Conservation (phyloP, 2,113 vertebrate species). For the Platysternon megacephalum region DNA sequence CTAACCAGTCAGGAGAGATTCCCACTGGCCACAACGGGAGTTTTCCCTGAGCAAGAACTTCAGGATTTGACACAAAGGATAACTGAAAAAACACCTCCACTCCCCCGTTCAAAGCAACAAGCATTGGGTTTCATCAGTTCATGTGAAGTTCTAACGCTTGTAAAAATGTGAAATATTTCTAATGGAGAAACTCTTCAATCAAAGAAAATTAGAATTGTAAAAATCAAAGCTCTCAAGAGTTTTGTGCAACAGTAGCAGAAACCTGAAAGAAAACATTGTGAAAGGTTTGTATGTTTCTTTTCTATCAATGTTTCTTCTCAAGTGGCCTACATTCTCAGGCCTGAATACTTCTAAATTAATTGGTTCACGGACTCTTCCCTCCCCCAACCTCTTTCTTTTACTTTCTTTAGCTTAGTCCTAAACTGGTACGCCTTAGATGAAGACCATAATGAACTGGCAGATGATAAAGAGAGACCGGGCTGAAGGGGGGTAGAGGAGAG, state of each 20-base stretch:
- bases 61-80: background rate
- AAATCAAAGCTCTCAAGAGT: slow-evolving; percentile 60
- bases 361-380: slow-evolving; percentile 77
- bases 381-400: slow-evolving; percentile 32
- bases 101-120: background rate
- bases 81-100: background rate
- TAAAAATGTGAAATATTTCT: slow-evolving; percentile 32
- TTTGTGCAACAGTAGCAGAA: slow-evolving; percentile 66
- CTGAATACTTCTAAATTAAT: slow-evolving; percentile 84
- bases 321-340: slow-evolving; percentile 68
- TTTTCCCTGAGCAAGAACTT: background rate
- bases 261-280: slow-evolving; percentile 68
- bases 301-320: slow-evolving; percentile 53
- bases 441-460: slow-evolving; percentile 78
- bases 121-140: slow-evolving; percentile 27
- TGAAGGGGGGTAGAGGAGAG: slow-evolving; percentile 44
- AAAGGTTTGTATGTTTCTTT: slow-evolving; percentile 74
- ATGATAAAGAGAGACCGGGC: slow-evolving; percentile 77
- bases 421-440: slow-evolving; percentile 30
- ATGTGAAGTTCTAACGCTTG: slow-evolving; percentile 43
- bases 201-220: slow-evolving; percentile 45
- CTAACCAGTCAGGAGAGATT: accelerated
- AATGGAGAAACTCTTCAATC: background rate
- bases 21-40: background rate
- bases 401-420: slow-evolving; percentile 44